A percentile compares a stretch with the other conserved stretches of the same genome.
Conservation (phyloP, 2,113 vertebrate genomes). For the Coreoperca whiteheadi region DNA sequence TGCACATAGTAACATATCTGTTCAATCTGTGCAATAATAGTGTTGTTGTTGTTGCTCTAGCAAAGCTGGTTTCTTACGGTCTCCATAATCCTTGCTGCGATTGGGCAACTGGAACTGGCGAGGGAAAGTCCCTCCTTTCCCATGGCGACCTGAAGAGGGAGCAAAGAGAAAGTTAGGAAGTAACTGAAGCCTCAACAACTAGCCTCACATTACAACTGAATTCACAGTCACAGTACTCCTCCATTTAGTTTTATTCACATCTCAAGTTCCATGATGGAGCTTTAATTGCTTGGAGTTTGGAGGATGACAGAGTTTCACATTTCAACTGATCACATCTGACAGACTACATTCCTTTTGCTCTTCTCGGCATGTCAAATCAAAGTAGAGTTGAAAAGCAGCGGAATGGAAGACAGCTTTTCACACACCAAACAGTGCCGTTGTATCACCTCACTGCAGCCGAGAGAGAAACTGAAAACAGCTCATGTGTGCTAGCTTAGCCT, state of each 20-base stretch:
- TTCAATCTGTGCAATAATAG: slow-evolving; percentile 34
- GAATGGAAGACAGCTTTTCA: slow-evolving; percentile 30
- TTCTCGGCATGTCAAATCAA: slow-evolving; percentile 27
- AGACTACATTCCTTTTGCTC: slow-evolving; percentile 6
- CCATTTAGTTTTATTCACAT: too few species aligned
- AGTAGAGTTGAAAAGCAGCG: slow-evolving; percentile 18
- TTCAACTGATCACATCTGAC: slow-evolving; percentile 33
- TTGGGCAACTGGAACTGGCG: slow-evolving; percentile 91
- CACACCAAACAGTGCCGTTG: slow-evolving; percentile 26
- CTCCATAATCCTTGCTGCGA: slow-evolving; percentile 91
- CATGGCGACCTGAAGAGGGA: slow-evolving; percentile 84
- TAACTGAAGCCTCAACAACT: not conserved
- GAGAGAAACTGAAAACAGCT: slow-evolving; percentile 49
- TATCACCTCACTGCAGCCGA: slow-evolving; percentile 36
- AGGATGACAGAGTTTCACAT: not conserved
- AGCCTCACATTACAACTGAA: not conserved
- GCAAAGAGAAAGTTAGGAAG: slow-evolving; percentile 35
- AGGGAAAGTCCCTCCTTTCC: slow-evolving; percentile 93
- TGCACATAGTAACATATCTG: slow-evolving; percentile 24
- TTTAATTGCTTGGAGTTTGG: not conserved
- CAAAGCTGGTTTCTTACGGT: slow-evolving; percentile 84
- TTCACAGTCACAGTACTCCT: not conserved
- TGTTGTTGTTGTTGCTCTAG: slow-evolving; percentile 33
- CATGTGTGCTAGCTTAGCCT: slow-evolving; percentile 58
- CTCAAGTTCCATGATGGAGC: not conserved